Evolutionary conservation across 2,888 invertebrate genomes (phyloP).

Genomic region (Epinotia nisella): DNA sequence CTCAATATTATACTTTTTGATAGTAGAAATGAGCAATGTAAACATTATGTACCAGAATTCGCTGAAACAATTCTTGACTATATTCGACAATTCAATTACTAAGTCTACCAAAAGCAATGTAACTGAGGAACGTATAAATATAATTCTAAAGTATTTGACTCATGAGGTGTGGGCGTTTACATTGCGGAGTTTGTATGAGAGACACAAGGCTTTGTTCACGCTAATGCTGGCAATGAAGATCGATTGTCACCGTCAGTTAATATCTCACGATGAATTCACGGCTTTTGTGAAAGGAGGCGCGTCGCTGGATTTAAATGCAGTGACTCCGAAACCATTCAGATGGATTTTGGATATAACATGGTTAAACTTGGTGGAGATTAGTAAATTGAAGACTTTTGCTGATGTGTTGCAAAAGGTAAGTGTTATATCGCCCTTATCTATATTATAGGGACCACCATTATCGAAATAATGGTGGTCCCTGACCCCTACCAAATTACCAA

Average conservation of each 20-base stretch:
- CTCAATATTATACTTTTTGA: conserved; percentile 97
- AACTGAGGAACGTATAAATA: conserved; percentile 94
- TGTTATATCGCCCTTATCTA: no score
- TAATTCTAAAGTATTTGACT: conserved; percentile 95
- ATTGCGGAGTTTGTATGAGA: conserved; percentile 95
- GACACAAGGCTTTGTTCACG: conserved; percentile 96
- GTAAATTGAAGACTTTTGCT: conserved; percentile 91
- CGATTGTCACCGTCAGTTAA: conserved; percentile 91
- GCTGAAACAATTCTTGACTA: conserved; percentile 95
- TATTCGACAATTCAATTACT: conserved; percentile 97
- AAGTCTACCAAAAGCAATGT: conserved; percentile 94
- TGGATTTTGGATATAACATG: conserved; percentile 99
- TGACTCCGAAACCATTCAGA: conserved; percentile 95
- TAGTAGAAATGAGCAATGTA: conserved; percentile 98
- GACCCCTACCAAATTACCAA: no score
- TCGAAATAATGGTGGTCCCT: no score
- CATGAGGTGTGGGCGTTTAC: conserved; percentile 97
- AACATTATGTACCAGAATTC: conserved; percentile 99
- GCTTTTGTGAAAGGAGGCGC: conserved; percentile 98
- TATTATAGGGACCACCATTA: no score
- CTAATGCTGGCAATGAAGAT: conserved; percentile 98
- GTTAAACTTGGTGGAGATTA: conserved; percentile 97
- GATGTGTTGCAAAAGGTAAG: conserved; percentile 90
- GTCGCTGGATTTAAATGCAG: conserved; percentile 96
- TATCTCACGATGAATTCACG: conserved; percentile 96